Percentiles rank a stretch among this genome's conserved stretches.
Evolutionary conservation across 2,888 invertebrate species (phyloP).

Genomic region (Aspidapion aeneum): DNA sequence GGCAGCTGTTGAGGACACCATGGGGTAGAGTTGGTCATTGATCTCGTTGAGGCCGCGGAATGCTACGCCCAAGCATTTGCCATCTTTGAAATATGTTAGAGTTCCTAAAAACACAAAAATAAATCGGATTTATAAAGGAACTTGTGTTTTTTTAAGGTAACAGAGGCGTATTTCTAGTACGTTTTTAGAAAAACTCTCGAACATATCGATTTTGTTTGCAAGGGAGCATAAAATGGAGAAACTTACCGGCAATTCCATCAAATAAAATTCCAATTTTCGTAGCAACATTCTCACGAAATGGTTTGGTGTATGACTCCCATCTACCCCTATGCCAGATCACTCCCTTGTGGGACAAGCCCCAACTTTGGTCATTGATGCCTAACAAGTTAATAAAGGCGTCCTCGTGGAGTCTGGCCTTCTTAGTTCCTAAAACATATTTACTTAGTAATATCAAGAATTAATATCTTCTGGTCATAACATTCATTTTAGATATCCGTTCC

Average conservation of each 20-base stretch:
- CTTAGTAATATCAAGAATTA: too few species aligned
- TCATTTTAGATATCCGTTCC: too few species aligned
- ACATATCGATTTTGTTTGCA: too few species aligned
- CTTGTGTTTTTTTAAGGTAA: too few species aligned
- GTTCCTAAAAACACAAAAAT: constrained; percentile 51
- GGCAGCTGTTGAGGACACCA: constrained; percentile 69
- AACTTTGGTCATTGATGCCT: constrained; percentile 67
- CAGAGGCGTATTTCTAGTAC: too few species aligned
- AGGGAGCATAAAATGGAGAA: not conserved
- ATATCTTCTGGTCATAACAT: too few species aligned
- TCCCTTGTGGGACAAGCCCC: constrained; percentile 74
- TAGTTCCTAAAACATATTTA: constrained; percentile 32
- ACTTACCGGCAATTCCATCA: constrained; percentile 54
- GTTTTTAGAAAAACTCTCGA: too few species aligned
- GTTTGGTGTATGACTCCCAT: constrained; percentile 60
- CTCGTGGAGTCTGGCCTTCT: constrained; percentile 54
- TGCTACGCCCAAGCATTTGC: constrained; percentile 64
- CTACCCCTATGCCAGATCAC: constrained; percentile 64
- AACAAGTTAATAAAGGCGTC: constrained; percentile 66
- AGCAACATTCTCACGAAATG: constrained; percentile 66
- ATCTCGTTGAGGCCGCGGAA: constrained; percentile 62
- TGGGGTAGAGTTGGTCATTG: constrained; percentile 62
- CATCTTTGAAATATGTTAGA: constrained; percentile 68
- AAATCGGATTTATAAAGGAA: not conserved
- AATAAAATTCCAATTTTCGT: constrained; percentile 65